Evolutionary conservation across 2,113 vertebrate species (phyloP).

Genomic region (Gopherus flavomarginatus): DNA sequence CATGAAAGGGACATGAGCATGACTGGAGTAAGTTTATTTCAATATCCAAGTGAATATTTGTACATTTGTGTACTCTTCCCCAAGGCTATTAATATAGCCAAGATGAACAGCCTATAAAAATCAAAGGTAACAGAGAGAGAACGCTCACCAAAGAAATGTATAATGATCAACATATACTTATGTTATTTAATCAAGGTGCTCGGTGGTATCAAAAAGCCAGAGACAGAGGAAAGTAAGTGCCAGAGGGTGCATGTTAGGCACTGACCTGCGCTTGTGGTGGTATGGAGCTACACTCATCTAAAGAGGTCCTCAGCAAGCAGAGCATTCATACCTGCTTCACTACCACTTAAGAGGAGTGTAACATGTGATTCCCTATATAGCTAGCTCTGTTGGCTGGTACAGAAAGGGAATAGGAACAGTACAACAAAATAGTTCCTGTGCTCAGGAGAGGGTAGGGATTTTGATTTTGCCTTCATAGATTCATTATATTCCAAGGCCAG

Average conservation of each 20-base stretch:
- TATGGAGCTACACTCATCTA: background rate
- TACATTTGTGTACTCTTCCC: background rate
- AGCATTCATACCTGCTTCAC: background rate
- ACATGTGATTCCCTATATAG: background rate
- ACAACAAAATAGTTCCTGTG: background rate
- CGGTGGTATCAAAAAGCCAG: background rate
- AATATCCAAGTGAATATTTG: background rate
- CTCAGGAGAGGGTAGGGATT: background rate
- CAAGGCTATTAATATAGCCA: background rate
- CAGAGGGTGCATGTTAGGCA: background rate
- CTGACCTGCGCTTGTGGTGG: background rate
- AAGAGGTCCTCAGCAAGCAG: background rate
- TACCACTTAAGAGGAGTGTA: background rate
- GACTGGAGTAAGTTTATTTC: background rate
- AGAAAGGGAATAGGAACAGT: background rate
- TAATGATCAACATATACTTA: accelerated
- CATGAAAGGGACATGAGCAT: background rate
- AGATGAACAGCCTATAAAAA: background rate
- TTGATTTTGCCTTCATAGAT: background rate
- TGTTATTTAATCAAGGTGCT: background rate
- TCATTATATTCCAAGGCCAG: background rate
- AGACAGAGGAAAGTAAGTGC: background rate
- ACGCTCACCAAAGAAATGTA: background rate
- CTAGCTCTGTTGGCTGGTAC: background rate
- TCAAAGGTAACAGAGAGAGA: background rate